Evolutionary conservation across 2,797 vertebrate species (phyloP).

Genomic region (Peromyscus nudipes): DNA sequence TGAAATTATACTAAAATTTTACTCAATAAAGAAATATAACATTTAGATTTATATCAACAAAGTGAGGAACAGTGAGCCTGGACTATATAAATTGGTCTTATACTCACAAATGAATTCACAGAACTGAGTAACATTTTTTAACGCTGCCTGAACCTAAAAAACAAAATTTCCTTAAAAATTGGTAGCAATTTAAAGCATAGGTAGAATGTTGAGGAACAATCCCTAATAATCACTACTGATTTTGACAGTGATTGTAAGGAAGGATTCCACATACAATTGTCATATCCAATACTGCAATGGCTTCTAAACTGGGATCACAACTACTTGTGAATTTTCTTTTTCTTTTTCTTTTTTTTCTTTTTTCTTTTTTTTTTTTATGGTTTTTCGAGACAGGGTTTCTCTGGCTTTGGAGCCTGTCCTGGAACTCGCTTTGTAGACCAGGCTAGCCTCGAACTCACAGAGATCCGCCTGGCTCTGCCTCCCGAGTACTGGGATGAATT

Average conservation of each 20-base stretch:
- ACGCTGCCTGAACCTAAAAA: constrained; percentile 44
- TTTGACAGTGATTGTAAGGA: neutral
- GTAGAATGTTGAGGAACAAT: constrained; percentile 1
- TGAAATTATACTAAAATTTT: constrained; percentile 53
- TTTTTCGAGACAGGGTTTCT: too few relatives aligned
- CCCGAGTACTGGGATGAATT: neutral
- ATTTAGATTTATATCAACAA: constrained; percentile 31
- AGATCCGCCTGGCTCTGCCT: too few relatives aligned
- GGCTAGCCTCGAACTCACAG: too few relatives aligned
- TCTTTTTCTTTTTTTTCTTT: neutral
- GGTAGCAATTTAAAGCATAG: constrained; percentile 41
- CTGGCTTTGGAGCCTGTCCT: too few relatives aligned
- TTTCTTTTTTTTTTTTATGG: too few relatives aligned
- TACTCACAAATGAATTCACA: constrained; percentile 31
- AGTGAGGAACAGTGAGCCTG: neutral
- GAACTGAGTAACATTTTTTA: constrained; percentile 49
- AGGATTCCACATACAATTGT: neutral
- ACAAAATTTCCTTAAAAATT: constrained; percentile 60
- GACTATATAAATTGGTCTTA: constrained; percentile 39
- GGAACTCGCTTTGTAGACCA: too few relatives aligned
- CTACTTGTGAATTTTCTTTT: constrained; percentile 34
- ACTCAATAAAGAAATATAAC: constrained; percentile 60
- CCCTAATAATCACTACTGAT: neutral
- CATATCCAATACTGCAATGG: neutral
- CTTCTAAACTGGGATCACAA: constrained; percentile 41